Conservation (phyloP, 1,140 invertebrate genomes). For the Sminthurinus signatus region DNA sequence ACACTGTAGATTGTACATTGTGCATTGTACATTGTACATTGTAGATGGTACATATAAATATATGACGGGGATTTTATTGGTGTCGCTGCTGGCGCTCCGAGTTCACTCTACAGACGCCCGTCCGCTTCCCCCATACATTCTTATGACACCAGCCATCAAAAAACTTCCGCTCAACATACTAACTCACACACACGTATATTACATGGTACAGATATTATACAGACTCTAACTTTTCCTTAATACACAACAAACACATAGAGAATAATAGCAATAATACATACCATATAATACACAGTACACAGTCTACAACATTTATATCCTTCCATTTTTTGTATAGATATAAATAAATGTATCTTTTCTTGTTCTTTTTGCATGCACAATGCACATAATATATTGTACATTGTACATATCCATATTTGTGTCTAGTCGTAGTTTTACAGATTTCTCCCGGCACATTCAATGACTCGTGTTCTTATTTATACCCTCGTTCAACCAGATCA, state of each 20-base stretch:
- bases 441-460: slow-evolving; percentile 27
- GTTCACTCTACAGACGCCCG: slow-evolving; percentile 41
- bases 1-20: background rate
- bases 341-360: too few relatives aligned
- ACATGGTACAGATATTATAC: too few relatives aligned
- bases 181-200: background rate
- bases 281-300: too few relatives aligned
- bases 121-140: slow-evolving; percentile 34
- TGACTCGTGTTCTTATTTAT: slow-evolving; percentile 37
- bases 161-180: slow-evolving; percentile 13
- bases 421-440: too few relatives aligned
- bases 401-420: too few relatives aligned
- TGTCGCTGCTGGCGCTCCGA: slow-evolving; percentile 40
- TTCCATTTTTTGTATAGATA: too few relatives aligned
- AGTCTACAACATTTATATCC: too few relatives aligned
- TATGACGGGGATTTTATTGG: slow-evolving; percentile 38
- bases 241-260: too few relatives aligned
- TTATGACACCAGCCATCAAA: slow-evolving; percentile 37
- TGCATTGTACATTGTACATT: background rate
- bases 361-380: too few relatives aligned
- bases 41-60: slow-evolving; percentile 1
- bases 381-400: too few relatives aligned
- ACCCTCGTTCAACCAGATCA: slow-evolving; percentile 29
- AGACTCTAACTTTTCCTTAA: too few relatives aligned
- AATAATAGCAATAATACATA: too few relatives aligned